These are phyloP conservation scores for Polydrusus pterygomalis DNA, from an alignment of 2,888 invertebrate species.

Conservation along the genomic window DNA sequence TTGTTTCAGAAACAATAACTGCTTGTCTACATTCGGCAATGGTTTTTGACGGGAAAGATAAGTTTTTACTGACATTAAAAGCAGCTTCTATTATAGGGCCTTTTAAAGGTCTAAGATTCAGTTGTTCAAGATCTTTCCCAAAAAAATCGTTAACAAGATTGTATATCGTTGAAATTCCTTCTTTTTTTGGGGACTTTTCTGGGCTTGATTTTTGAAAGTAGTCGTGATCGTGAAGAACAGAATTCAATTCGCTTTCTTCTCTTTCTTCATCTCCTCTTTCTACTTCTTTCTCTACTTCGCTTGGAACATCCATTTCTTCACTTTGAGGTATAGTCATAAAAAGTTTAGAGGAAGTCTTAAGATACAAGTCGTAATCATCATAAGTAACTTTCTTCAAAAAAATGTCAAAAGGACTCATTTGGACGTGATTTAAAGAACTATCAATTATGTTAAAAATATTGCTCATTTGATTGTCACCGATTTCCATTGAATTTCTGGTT, in stretches of 20 bases:
- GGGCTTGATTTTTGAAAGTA: neutral
- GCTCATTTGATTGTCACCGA: neutral
- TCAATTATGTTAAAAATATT: neutral
- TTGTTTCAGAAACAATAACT: too few relatives aligned
- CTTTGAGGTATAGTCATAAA: too few relatives aligned
- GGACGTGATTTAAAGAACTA: neutral
- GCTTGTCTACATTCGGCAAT: too few relatives aligned
- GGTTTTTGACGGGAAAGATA: too few relatives aligned
- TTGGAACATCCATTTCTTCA: neutral
- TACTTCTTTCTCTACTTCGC: too few relatives aligned
- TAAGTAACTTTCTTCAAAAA: constrained; percentile 2
- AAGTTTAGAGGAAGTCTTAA: neutral
- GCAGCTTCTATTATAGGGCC: neutral
- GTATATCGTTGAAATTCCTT: neutral
- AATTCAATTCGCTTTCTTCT: too few relatives aligned
- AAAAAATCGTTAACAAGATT: constrained; percentile 1
- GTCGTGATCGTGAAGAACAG: constrained; percentile 13
- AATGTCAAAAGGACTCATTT: neutral
- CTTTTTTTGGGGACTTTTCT: neutral
- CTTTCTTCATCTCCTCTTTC: too few relatives aligned
- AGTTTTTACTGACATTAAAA: too few relatives aligned
- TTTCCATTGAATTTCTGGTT: neutral
- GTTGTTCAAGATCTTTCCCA: neutral
- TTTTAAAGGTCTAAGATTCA: neutral
- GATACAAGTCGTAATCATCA: constrained; percentile 3